Evolutionary conservation across 2,797 vertebrate species (phyloP), one percentile per base, ranked within the genome.

Genomic region (Vultur gryphus): DNA sequence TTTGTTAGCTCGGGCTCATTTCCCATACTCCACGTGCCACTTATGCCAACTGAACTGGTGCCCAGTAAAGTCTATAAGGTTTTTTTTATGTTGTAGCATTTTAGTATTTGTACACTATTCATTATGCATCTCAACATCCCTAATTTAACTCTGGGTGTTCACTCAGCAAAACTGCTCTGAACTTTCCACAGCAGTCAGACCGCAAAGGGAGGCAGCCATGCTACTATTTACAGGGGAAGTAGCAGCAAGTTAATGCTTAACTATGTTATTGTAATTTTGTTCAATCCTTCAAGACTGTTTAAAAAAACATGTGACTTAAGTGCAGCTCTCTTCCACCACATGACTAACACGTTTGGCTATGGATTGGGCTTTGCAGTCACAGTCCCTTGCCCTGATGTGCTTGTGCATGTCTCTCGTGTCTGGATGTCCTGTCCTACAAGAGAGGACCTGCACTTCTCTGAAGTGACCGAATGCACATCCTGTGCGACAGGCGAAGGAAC

Each of bases 211-310:
- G 61, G 73, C 35, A 77, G 52, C 61, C 59, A 3, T 43, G 39
- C 26, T 66, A 6, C 54, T 87, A 10, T 70, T 83, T 75, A 67
- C 62, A 84, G 49, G 72, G 13, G 77, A 83, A 80, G 76, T 44
- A 33, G 37, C 19, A 85, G 69, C 57, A 81, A 88, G 80, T 94
- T 96, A 95, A 95, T 64, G 57, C 28, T 88, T 93, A 95, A 86
- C 88, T 39, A 15, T 44, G 20, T 73, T 70, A 91, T 2, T 91
- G 51, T 76, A 29, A 48, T 82, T 93, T 66, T 84, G 14, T 85
- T 83, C 59, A 61, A 3, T 55, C 69, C 41, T 82, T 81, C 33
- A 46, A 61, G 54, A 52, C 24, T 49, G 12, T 66, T 79, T 78
- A 52, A 59, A 80, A 86, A 78, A 29, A 18, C 23, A 20, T 1